Evolutionary conservation across 23 tunicate genomes (phyloP).

Genomic region (Clavelina lepadiformis): DNA sequence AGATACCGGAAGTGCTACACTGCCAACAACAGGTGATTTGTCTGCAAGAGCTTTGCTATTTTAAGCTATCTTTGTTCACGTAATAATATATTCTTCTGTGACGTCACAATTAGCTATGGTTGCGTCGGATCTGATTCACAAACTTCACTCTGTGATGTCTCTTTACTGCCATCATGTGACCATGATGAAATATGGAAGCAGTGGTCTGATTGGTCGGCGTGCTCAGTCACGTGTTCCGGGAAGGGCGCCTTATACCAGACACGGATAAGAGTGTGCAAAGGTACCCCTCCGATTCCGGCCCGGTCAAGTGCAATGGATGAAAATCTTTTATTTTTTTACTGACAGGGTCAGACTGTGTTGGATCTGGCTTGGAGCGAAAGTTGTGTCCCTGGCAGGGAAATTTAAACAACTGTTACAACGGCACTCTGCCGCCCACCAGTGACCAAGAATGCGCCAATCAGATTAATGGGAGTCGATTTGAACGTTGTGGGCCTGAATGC

Average conservation of each 20-base stretch:
- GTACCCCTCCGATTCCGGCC: too few species aligned
- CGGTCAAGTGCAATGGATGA: too few species aligned
- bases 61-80: too few species aligned
- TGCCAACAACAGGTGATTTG: too few species aligned
- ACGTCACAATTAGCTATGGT: too few species aligned
- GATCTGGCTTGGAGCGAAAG: too few species aligned
- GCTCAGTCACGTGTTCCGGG: too few species aligned
- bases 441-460: slow-evolving; percentile 3
- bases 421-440: neutral
- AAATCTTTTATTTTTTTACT: too few species aligned
- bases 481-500: slow-evolving; percentile 1
- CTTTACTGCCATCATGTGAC: slow-evolving; percentile 4
- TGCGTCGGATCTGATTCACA: slow-evolving; percentile 2
- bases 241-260: neutral
- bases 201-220: slow-evolving; percentile 17
- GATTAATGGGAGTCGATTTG: slow-evolving; percentile 7
- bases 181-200: neutral
- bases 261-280: slow-evolving; percentile 1
- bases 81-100: too few species aligned
- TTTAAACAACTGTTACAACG: neutral
- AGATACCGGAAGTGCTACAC: slow-evolving; percentile 14
- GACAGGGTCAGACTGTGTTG: too few species aligned
- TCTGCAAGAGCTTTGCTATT: too few species aligned
- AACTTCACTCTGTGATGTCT: slow-evolving; percentile 1
- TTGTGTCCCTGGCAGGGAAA: too few species aligned